Percentiles rank a stretch among this genome's conserved stretches.
phyloP scores from a whole-genome alignment of 2,888 invertebrate genomes.

The Yponomeuta malinellus region DNA sequence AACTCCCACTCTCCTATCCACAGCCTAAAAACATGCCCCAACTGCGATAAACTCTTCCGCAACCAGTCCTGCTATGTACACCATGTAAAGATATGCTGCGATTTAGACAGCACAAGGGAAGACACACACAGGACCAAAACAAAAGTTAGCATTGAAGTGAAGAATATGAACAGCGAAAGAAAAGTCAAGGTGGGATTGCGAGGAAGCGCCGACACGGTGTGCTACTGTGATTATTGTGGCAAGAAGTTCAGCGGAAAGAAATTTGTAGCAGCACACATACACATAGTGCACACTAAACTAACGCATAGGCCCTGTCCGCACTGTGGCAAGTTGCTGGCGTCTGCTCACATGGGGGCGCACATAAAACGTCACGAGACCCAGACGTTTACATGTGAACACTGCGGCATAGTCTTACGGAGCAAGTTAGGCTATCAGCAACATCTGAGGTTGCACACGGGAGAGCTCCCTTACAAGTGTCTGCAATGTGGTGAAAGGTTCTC shows the following conservation, averaged over 20 bases:
- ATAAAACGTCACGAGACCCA: constrained; percentile 42
- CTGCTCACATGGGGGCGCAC: constrained; percentile 58
- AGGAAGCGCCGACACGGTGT: constrained; percentile 45
- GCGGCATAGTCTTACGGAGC: constrained; percentile 44
- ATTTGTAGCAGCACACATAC: constrained; percentile 56
- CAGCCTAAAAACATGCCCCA: constrained; percentile 43
- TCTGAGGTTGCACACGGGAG: constrained; percentile 56
- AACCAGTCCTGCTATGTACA: constrained; percentile 54
- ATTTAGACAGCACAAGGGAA: constrained; percentile 36
- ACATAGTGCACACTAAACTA: constrained; percentile 56
- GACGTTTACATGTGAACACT: constrained; percentile 43
- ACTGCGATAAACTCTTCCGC: constrained; percentile 48
- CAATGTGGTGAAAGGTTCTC: constrained; percentile 53
- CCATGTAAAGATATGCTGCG: constrained; percentile 52
- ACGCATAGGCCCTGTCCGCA: constrained; percentile 54
- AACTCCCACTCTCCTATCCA: constrained; percentile 51
- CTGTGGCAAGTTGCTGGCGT: constrained; percentile 54
- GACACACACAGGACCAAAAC: constrained; percentile 33
- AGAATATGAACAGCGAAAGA: constrained; percentile 35
- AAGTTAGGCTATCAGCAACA: constrained; percentile 56
- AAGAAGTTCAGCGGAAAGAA: constrained; percentile 57
- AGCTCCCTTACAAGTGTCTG: constrained; percentile 50
- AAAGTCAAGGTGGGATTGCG: constrained; percentile 46
- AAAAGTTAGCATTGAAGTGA: constrained; percentile 40
- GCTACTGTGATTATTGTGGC: constrained; percentile 57